Evolutionary conservation across 2,797 vertebrate species (phyloP), one percentile per base, ranked within the genome.

Genomic region (Poliocrania exsul): DNA sequence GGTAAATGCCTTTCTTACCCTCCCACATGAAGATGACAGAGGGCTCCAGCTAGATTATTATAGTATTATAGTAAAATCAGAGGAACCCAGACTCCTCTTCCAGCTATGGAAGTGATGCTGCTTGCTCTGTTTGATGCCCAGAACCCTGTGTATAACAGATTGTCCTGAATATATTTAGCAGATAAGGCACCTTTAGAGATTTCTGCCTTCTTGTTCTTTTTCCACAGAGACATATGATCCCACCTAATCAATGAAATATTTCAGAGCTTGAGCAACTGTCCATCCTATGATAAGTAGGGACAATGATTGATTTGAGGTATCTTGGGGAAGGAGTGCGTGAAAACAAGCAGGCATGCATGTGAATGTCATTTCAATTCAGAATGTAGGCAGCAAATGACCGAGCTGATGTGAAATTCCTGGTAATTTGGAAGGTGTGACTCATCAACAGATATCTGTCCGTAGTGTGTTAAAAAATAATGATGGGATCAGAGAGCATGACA

Each of bases 161-260:
- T 47, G 13, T 49, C 25, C 51, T 37, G 44, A 37, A 61, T 13
- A 60, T 6, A 33, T 33, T 28, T 60, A 47, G n/a, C 7, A 85
- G 28, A 53, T 23, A 46, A 62, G 8, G 1, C 16, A 37, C 23
- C 28, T 42, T 35, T 42, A 44, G 57, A 67, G 31, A 44, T 23
- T 28, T 60, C 28, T 24, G 10, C 16, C 25, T 26, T 8, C 7
- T 58, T 54, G 2, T 17, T 65, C 24, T 73, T 88, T 67, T 60
- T 58, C 6, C 9, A 16, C 6, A 44, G n/a, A 49, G 15, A 33
- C 1, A 18, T 35, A 4, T 2, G 1, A 9, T 33, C 25, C 11
- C 14, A 50, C 7, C 13, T 71, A 47, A 47, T 14, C 15, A 64
- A 25, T 1, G 3, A 31, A 85, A 29, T 1, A 15, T 31, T 75